A percentile compares a stretch with the other conserved stretches of the same genome.
phyloP scores from a whole-genome alignment of 2,797 vertebrate genomes.

The Bradypus variegatus region DNA sequence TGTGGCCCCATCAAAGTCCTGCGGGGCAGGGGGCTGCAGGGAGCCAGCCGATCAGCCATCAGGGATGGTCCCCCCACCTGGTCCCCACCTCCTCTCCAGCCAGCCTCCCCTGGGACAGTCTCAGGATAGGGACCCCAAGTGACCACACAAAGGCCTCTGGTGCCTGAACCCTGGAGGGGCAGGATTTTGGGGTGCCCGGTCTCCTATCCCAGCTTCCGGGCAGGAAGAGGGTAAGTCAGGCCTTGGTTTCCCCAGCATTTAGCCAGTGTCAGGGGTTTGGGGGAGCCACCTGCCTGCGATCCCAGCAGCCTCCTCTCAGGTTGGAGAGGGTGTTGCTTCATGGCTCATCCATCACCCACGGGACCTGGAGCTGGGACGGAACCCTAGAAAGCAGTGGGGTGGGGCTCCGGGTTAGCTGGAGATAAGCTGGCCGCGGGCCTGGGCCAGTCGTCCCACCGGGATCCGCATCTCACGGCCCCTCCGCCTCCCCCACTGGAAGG shows the following conservation, averaged over 20 bases:
- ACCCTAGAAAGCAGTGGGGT: rapidly evolving
- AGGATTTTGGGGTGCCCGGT: neutral
- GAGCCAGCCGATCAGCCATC: neutral
- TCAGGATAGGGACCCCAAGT: neutral
- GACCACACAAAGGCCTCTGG: too few species aligned
- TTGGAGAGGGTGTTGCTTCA: rapidly evolving
- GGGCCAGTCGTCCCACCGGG: slow-evolving; percentile 13
- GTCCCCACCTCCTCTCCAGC: neutral
- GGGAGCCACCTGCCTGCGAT: neutral
- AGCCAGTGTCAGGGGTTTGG: rapidly evolving
- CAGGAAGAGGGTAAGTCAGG: neutral
- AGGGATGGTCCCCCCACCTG: too few species aligned
- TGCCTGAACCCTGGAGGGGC: too few species aligned
- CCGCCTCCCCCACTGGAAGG: neutral
- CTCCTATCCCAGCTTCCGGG: neutral
- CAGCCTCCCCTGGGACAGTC: too few species aligned
- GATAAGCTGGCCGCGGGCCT: neutral
- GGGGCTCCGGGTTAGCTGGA: neutral
- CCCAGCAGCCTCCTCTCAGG: neutral
- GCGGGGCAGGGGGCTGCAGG: rapidly evolving
- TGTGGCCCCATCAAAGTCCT: neutral
- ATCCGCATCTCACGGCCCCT: neutral
- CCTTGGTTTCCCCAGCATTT: too few species aligned
- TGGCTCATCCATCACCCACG: rapidly evolving
- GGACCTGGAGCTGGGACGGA: neutral